Percentiles rank a stretch among this genome's conserved stretches.
These are phyloP conservation scores for Diplosoma virens DNA, from an alignment of 23 tunicate species.

Conservation along the genomic window DNA sequence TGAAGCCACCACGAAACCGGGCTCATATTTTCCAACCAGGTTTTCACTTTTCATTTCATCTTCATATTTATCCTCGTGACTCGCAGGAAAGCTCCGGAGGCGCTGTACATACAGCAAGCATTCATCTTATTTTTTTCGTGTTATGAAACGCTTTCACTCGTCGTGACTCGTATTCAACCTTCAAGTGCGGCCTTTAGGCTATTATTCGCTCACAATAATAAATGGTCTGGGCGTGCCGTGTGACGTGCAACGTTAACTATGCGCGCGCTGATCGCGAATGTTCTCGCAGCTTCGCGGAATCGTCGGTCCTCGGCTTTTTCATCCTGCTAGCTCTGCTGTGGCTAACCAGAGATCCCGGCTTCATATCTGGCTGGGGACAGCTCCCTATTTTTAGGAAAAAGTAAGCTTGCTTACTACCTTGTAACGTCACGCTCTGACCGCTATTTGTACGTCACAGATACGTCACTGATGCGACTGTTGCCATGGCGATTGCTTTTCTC, in stretches of 20 bases:
- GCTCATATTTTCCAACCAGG: too few relatives aligned
- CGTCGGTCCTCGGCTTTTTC: constrained; percentile 52
- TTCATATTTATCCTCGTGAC: too few relatives aligned
- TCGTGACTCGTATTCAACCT: too few relatives aligned
- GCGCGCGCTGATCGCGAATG: too few relatives aligned
- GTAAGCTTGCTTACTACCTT: constrained; percentile 31
- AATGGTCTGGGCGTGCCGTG: neutral
- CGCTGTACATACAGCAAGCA: too few relatives aligned
- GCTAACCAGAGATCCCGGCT: constrained; percentile 94
- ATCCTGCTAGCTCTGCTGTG: constrained; percentile 72
- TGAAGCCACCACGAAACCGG: too few relatives aligned
- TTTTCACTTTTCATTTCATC: too few relatives aligned
- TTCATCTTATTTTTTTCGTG: too few relatives aligned
- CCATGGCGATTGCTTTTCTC: constrained; percentile 71
- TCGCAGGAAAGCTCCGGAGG: too few relatives aligned
- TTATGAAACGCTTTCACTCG: too few relatives aligned
- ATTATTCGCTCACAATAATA: neutral
- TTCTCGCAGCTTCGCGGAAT: constrained; percentile 97
- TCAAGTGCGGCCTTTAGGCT: neutral
- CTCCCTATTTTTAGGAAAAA: constrained; percentile 41
- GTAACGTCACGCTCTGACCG: neutral
- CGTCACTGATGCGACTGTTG: constrained; percentile 82
- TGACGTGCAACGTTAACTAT: neutral
- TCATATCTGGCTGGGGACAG: constrained; percentile 78
- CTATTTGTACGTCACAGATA: constrained; percentile 56